These are phyloP conservation scores for Zosterops pallidus DNA, from an alignment of 2,113 vertebrate species.

Conservation along the genomic window DNA sequence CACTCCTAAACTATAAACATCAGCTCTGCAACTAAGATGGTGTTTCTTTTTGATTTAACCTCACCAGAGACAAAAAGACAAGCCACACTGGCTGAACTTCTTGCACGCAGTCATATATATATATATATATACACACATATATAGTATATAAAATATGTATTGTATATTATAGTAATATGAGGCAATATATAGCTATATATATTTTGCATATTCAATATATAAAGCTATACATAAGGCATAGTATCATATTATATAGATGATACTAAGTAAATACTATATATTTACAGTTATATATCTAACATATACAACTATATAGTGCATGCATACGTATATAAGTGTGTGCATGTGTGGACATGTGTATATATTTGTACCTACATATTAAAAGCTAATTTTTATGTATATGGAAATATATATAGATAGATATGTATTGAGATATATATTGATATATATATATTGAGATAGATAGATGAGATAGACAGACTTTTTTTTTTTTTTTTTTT, in stretches of 20 bases:
- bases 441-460: no score
- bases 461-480: no score
- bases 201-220: not conserved
- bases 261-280: no score
- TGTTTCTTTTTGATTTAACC: not conserved
- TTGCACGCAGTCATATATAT: accelerated
- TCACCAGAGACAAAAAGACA: not conserved
- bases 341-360: no score
- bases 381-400: accelerated
- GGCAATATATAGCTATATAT: not conserved
- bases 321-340: no score
- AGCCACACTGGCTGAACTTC: accelerated
- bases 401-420: no score
- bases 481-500: no score
- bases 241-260: no score
- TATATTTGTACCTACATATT: no score
- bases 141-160: not conserved
- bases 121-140: no score
- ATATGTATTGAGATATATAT: no score
- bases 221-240: not conserved
- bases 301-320: not conserved
- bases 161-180: not conserved
- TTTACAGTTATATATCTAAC: not conserved
- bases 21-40: not conserved
- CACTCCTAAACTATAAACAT: not conserved